Evolutionary conservation across 2,113 vertebrate genomes (phyloP).

Genomic region (Phyllostomus hastatus): DNA sequence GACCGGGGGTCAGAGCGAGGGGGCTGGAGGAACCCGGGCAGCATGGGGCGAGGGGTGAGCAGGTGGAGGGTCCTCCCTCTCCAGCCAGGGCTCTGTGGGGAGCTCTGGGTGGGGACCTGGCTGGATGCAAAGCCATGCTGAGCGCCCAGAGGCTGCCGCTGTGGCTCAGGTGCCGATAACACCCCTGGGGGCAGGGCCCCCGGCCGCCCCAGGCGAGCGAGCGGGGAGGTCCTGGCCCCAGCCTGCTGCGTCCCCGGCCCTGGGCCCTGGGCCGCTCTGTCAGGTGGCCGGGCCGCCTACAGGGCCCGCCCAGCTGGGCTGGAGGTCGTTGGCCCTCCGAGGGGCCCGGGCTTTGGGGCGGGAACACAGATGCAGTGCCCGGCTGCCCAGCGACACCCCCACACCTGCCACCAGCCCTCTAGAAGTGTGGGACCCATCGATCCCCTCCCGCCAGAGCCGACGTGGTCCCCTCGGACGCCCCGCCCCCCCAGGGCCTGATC

Average conservation of each 20-base stretch:
- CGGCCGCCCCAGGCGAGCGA: rapidly evolving
- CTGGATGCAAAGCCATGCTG: background rate
- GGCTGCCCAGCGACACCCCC: background rate
- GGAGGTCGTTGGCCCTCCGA: rapidly evolving
- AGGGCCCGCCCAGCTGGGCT: no score
- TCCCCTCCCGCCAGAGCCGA: background rate
- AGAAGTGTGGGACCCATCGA: background rate
- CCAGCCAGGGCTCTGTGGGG: background rate
- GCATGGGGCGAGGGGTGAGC: rapidly evolving
- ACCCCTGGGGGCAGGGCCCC: rapidly evolving
- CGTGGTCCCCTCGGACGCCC: constrained; percentile 26
- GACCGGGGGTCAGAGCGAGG: background rate
- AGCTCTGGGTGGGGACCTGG: background rate
- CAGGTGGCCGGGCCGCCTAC: background rate
- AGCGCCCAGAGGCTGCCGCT: rapidly evolving
- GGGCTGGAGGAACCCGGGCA: rapidly evolving
- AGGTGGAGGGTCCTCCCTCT: background rate
- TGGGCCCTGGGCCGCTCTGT: rapidly evolving
- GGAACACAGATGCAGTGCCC: rapidly evolving
- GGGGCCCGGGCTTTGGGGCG: no score
- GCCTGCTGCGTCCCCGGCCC: background rate
- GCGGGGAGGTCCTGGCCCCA: background rate
- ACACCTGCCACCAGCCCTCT: background rate
- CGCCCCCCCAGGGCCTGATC: constrained; percentile 78
- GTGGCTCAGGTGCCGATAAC: background rate